phyloP scores from a whole-genome alignment of 2,797 vertebrate species.

The Oophaga sylvatica region DNA sequence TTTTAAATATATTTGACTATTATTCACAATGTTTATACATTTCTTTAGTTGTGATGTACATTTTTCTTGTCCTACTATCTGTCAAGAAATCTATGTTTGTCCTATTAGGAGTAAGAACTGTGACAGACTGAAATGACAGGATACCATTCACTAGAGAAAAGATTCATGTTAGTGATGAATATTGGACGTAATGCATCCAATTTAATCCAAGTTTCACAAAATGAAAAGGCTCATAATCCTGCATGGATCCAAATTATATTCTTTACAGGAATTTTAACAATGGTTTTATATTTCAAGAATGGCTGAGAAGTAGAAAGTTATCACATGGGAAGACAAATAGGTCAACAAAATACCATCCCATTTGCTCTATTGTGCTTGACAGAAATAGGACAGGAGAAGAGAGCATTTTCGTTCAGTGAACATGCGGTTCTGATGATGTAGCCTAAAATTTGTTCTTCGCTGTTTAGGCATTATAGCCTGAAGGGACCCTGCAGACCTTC shows the following conservation, averaged over 20 bases:
- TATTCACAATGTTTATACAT: background rate
- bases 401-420: constrained; percentile 62
- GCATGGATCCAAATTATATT: constrained; percentile 53
- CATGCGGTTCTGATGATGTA: constrained; percentile 69
- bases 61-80: constrained; percentile 10
- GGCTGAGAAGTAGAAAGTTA: constrained; percentile 62
- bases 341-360: constrained; percentile 65
- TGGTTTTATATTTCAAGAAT: constrained; percentile 60
- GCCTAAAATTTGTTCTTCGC: constrained; percentile 67
- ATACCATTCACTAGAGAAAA: constrained; percentile 41
- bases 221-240: constrained; percentile 51
- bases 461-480: constrained; percentile 67
- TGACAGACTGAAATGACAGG: constrained; percentile 48
- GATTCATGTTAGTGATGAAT: constrained; percentile 55
- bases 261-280: constrained; percentile 59
- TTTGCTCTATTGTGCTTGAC: constrained; percentile 72
- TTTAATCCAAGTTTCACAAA: constrained; percentile 52
- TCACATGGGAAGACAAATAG: constrained; percentile 67
- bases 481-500: constrained; percentile 68
- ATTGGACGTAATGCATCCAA: constrained; percentile 59
- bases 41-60: constrained; percentile 4
- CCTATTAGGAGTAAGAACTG: constrained; percentile 43
- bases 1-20: background rate
- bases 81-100: constrained; percentile 40
- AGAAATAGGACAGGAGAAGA: constrained; percentile 72